phyloP scores from a whole-genome alignment of 92 coral and sea anemone species.

The Parazoanthus darwini region DNA sequence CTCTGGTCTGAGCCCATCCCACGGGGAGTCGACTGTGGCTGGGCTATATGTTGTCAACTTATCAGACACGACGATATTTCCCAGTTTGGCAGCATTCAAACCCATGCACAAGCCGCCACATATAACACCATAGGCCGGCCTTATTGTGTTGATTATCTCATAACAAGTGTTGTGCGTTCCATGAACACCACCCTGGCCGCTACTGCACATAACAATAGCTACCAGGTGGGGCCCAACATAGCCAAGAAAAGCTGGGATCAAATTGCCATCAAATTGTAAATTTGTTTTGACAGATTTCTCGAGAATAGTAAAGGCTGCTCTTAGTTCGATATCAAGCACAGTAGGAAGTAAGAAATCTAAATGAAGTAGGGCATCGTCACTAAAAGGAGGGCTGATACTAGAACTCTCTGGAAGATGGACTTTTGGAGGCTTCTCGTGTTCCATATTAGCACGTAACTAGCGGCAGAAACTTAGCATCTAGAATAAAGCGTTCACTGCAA shows the following conservation, averaged over 20 bases:
- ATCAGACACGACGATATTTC: background rate
- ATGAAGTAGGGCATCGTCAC: background rate
- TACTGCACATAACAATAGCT: background rate
- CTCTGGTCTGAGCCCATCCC: constrained; percentile 20
- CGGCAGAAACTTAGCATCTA: too few species aligned
- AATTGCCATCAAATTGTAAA: background rate
- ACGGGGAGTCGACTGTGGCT: background rate
- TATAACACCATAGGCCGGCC: background rate
- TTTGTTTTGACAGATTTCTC: background rate
- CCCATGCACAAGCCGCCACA: constrained; percentile 15
- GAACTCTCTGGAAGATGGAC: background rate
- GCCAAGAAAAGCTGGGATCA: background rate
- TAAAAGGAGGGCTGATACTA: constrained; percentile 5
- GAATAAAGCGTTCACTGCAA: too few species aligned
- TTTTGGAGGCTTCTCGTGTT: background rate
- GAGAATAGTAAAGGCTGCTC: constrained; percentile 17
- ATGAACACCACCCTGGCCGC: background rate
- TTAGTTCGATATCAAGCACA: background rate
- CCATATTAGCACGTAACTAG: background rate
- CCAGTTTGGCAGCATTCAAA: background rate
- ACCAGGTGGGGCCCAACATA: background rate
- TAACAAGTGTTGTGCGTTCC: constrained; percentile 6
- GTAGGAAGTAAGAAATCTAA: background rate
- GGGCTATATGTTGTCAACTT: background rate
- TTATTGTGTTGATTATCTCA: background rate